These are phyloP conservation scores for Pygocentrus nattereri DNA, from an alignment of 2,797 vertebrate species.

Conservation along the genomic window DNA sequence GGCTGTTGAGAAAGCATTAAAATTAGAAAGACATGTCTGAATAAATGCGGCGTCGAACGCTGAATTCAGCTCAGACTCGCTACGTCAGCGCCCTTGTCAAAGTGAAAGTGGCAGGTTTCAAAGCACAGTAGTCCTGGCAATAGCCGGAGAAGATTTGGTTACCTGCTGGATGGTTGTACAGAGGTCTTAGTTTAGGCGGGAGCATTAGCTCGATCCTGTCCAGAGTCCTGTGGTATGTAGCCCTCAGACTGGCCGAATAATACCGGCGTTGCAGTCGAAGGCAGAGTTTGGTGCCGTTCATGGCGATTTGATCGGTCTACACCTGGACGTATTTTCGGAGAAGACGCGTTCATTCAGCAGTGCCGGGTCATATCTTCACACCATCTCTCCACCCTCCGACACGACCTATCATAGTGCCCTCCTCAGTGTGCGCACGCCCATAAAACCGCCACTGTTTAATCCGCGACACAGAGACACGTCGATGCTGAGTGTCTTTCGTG, in stretches of 20 bases:
- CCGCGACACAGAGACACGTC: neutral
- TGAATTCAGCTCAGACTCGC: no score
- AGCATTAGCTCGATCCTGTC: conserved; percentile 82
- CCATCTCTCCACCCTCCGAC: conserved; percentile 43
- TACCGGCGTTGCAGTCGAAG: conserved; percentile 18
- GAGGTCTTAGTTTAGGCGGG: conserved; percentile 80
- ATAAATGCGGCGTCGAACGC: no score
- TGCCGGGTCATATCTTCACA: neutral
- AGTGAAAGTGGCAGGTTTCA: no score
- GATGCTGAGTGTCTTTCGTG: no score
- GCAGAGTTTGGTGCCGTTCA: conserved; percentile 32
- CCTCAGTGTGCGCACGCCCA: neutral
- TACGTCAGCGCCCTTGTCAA: no score
- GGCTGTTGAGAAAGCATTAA: no score
- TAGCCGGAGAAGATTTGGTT: conserved; percentile 36
- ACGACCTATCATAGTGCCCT: conserved; percentile 34
- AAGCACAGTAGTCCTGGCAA: no score
- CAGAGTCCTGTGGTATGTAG: conserved; percentile 81
- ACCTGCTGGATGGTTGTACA: conserved; percentile 90
- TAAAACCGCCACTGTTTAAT: neutral
- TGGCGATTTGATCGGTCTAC: neutral
- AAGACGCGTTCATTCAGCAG: neutral
- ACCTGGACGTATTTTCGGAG: neutral
- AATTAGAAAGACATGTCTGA: no score
- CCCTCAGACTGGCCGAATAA: conserved; percentile 69